A percentile compares a stretch with the other conserved stretches of the same genome.
Evolutionary conservation across 2,888 invertebrate species (phyloP).

Genomic region (Neria commutata): DNA sequence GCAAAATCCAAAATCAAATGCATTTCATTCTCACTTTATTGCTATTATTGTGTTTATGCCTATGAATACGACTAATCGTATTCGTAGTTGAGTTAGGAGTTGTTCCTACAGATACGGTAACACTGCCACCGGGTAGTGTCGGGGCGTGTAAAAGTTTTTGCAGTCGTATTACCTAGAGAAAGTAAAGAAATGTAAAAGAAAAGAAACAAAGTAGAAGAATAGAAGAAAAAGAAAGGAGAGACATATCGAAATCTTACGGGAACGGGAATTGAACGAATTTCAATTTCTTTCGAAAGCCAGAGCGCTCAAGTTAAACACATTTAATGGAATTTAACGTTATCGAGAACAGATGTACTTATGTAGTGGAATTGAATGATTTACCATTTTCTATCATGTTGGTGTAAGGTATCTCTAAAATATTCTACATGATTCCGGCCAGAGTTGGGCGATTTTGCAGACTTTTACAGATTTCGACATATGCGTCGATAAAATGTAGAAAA

Average conservation of each 20-base stretch:
- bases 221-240: constrained; percentile 25
- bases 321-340: no score
- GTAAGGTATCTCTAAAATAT: no score
- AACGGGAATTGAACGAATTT: constrained; percentile 14
- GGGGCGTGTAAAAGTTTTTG: constrained; percentile 78
- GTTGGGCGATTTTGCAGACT: no score
- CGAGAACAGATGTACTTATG: no score
- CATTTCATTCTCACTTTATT: constrained; percentile 56
- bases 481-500: no score
- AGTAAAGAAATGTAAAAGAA: constrained; percentile 29
- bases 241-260: constrained; percentile 18
- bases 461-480: no score
- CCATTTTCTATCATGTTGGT: no score
- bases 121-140: constrained; percentile 59
- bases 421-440: no score
- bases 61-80: constrained; percentile 61
- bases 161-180: constrained; percentile 75
- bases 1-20: not conserved
- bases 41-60: constrained; percentile 55
- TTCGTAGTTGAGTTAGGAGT: constrained; percentile 58
- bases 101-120: constrained; percentile 60
- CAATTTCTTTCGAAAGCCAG: no score
- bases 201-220: constrained; percentile 14
- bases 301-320: no score
- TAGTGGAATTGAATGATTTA: no score